phyloP scores from a whole-genome alignment of 2,113 vertebrate genomes.

The Ameiurus melas region DNA sequence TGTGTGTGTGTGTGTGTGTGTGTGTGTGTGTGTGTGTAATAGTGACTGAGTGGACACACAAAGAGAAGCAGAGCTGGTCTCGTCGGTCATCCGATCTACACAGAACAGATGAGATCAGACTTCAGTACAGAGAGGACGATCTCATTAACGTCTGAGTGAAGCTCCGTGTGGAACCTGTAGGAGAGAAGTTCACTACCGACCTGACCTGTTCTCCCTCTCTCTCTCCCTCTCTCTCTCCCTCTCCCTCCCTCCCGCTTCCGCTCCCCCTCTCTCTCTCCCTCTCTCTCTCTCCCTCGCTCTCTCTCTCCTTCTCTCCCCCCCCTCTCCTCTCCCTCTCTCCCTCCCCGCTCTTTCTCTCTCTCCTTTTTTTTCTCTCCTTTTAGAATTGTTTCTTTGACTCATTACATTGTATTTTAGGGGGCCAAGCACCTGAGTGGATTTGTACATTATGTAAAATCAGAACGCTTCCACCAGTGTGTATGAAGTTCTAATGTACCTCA shows the following conservation, averaged over 20 bases:
- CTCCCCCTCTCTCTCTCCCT: too few species aligned
- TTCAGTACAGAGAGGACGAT: not conserved
- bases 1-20: not conserved
- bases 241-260: too few species aligned
- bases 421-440: too few species aligned
- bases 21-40: not conserved
- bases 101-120: not conserved
- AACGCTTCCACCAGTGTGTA: too few species aligned
- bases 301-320: too few species aligned
- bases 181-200: not conserved
- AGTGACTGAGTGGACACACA: too few species aligned
- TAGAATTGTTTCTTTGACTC: too few species aligned
- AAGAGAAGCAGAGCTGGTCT: not conserved
- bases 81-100: not conserved
- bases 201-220: not conserved
- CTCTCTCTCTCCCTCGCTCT: too few species aligned
- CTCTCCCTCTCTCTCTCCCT: too few species aligned
- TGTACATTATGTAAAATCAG: not conserved
- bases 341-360: too few species aligned
- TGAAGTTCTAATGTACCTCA: not conserved
- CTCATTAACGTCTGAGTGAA: not conserved
- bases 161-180: not conserved
- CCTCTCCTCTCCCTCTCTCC: too few species aligned
- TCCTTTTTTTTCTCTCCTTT: too few species aligned
- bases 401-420: not conserved